A percentile compares a stretch with the other conserved stretches of the same genome.
Evolutionary conservation across 2,797 vertebrate species (phyloP).

Genomic region (Malurus leucopterus): DNA sequence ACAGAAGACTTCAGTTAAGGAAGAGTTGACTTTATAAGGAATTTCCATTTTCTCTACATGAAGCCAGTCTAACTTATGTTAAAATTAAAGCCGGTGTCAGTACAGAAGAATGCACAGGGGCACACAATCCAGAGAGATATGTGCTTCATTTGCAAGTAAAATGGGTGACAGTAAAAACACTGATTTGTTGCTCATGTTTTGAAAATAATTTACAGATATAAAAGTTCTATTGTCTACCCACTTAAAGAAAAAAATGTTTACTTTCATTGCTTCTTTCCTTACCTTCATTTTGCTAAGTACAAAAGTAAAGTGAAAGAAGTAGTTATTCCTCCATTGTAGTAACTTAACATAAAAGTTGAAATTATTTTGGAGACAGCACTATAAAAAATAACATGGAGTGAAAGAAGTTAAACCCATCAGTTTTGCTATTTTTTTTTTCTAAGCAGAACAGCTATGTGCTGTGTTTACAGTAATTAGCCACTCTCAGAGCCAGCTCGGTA

Average conservation of each 20-base stretch:
- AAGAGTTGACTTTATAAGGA: not conserved
- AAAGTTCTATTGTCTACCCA: not conserved
- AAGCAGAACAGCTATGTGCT: accelerated
- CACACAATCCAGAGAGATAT: not conserved
- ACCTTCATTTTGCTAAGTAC: not conserved
- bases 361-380: not conserved
- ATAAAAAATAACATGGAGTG: not conserved
- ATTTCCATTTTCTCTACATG: not conserved
- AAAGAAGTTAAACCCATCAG: not conserved
- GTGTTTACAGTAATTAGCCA: accelerated
- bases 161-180: not conserved
- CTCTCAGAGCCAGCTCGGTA: not conserved
- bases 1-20: not conserved
- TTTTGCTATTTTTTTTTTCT: not conserved
- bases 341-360: accelerated
- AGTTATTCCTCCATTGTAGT: not conserved
- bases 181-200: not conserved
- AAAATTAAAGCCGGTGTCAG: not conserved
- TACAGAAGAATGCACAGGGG: not conserved
- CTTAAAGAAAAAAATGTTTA: not conserved
- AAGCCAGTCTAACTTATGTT: not conserved
- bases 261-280: not conserved
- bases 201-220: not conserved
- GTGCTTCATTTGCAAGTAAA: not conserved
- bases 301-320: not conserved